Base-by-base conservation (phyloP, 92 coral and sea anemone genomes). In the Pocillopora grandis region DNA sequence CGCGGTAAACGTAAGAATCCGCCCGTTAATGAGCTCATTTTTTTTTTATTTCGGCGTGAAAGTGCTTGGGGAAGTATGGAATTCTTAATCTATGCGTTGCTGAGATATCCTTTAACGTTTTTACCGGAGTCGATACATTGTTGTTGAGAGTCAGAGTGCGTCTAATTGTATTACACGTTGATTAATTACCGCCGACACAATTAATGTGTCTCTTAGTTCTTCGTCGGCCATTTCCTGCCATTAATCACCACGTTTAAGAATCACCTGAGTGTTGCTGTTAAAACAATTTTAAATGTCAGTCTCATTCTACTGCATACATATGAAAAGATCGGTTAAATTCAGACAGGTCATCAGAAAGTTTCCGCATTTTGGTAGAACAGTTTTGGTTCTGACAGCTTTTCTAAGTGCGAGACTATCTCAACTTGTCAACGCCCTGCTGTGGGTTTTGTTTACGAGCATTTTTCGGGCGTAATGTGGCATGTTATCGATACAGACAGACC, bases 191-290 rank as follows among this genome's bases (percentile, higher is more conserved):
- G 15, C 85, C 21, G 66, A 59, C 63, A 27, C 80, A 83, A 69
- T 73, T 62, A 73, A 73, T 83, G 72, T 83, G 74, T 83, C 72
- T 75, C 74, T 83, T 83, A 83, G 72, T 42, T 63, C 74, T 63
- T 75, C 81, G 73, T 84, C 68, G 60, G 61, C 83, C 61, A 84
- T 59, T 84, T 84, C 88, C 88, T 84, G 88, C 76, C 69, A 84
- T 84, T 84, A 84, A 84, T 84, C 88, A 84, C 76, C 76, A 48
- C 21, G 58, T 61, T 68, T 60, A 83, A 72, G 86, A 62, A 83
- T 49, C 36, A 37, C 65, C 74, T 77, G 66, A 76, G 70, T 58
- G 88, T 61, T 59, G 5, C 62, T 14, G 77, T 67, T 57, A 84
- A 70, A 84, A 84, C 83, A 76, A 76, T 65, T 57, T 42, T 16